Evolutionary conservation across 2,797 vertebrate genomes (phyloP).

Genomic region (Semaprochilodus insignis): DNA sequence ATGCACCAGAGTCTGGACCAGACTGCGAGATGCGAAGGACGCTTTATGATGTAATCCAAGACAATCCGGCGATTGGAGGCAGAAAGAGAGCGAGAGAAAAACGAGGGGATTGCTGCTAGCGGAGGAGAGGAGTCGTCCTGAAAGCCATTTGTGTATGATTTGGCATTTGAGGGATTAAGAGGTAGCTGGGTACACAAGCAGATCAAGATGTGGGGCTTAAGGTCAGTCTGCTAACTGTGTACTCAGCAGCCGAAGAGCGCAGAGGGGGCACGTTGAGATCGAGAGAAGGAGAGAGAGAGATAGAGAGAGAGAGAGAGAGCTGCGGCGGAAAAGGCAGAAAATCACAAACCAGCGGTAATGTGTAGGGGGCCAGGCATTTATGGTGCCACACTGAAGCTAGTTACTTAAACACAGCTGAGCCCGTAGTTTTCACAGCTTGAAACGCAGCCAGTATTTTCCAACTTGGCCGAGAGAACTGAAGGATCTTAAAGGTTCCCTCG

Average conservation of each 20-base stretch:
- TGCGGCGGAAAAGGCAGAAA: neutral
- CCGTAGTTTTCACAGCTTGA: constrained; percentile 48
- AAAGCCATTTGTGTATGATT: constrained; percentile 47
- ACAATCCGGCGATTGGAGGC: constrained; percentile 65
- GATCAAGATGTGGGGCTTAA: constrained; percentile 54
- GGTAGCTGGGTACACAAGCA: constrained; percentile 53
- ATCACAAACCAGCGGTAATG: neutral
- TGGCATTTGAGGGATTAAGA: constrained; percentile 57
- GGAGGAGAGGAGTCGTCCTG: neutral
- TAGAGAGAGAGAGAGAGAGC: neutral
- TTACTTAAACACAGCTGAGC: constrained; percentile 19
- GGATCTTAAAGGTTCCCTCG: constrained; percentile 51
- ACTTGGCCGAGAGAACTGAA: constrained; percentile 31
- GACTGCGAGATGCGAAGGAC: constrained; percentile 39
- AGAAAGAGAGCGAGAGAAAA: neutral
- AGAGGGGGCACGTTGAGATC: constrained; percentile 33
- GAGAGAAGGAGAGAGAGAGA: neutral
- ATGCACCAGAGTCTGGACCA: neutral
- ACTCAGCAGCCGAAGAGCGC: constrained; percentile 48
- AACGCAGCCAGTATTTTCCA: constrained; percentile 45
- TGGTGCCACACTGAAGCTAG: constrained; percentile 10
- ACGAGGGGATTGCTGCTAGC: constrained; percentile 32
- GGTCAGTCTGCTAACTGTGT: constrained; percentile 61
- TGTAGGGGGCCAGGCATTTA: constrained; percentile 17
- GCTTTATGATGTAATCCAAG: constrained; percentile 78